Evolutionary conservation across 1,140 invertebrate species (phyloP).

Genomic region (Cydia fagiglandana): DNA sequence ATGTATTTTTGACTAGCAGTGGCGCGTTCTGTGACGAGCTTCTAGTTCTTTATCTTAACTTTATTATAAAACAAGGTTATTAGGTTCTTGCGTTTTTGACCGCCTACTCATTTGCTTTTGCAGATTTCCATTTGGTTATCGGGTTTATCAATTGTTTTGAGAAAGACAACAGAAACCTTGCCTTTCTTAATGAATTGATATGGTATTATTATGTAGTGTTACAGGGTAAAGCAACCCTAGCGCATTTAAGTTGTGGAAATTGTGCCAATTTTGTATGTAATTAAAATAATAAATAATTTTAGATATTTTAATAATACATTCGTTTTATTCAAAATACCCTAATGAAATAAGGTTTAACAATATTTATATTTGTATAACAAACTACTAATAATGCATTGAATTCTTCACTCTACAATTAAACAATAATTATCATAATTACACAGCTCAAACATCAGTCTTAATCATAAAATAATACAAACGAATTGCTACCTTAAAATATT

Average conservation of each 20-base stretch:
- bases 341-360: constrained; percentile 19
- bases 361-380: constrained; percentile 10
- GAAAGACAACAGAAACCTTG: constrained; percentile 66
- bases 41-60: not conserved
- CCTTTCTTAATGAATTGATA: constrained; percentile 71
- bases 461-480: not conserved
- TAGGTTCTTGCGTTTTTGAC: constrained; percentile 12
- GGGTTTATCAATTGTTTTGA: constrained; percentile 64
- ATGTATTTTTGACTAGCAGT: no score
- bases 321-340: constrained; percentile 19
- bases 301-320: constrained; percentile 21
- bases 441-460: constrained; percentile 30
- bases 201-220: not conserved
- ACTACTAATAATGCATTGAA: constrained; percentile 5
- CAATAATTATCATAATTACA: constrained; percentile 14
- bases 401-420: not conserved
- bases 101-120: constrained; percentile 22
- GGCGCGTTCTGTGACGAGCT: not conserved
- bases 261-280: constrained; percentile 47
- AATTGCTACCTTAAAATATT: not conserved
- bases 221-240: not conserved
- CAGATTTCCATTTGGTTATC: constrained; percentile 1
- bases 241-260: constrained; percentile 34
- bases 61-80: not conserved
- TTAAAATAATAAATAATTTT: constrained; percentile 34